phyloP scores from a whole-genome alignment of 2,888 invertebrate species.

The Schrankia costaestrigalis region DNA sequence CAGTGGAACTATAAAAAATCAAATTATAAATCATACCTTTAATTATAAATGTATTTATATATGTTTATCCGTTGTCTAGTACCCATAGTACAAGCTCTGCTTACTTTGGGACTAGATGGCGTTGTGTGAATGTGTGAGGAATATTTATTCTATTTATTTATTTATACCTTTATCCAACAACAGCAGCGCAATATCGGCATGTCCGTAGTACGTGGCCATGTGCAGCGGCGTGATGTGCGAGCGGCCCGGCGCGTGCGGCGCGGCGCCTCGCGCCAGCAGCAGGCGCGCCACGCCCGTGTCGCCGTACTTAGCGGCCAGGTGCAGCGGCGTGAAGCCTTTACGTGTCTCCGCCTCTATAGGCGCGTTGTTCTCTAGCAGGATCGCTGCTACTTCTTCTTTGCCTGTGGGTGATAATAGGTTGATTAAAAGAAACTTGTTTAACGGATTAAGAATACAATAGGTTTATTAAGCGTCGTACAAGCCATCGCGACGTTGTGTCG shows the following conservation, averaged over 20 bases:
- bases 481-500: no score
- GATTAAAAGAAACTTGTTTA: no score
- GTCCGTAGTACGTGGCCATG: constrained; percentile 98
- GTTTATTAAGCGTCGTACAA: no score
- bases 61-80: no score
- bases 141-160: neutral
- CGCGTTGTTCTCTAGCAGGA: constrained; percentile 95
- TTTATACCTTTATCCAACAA: constrained; percentile 90
- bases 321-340: constrained; percentile 97
- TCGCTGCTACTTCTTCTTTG: constrained; percentile 93
- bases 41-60: no score
- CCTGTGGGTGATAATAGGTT: no score
- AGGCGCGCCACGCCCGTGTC: constrained; percentile 93
- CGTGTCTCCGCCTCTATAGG: constrained; percentile 95
- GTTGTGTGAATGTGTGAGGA: neutral
- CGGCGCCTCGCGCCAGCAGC: constrained; percentile 92
- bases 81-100: no score
- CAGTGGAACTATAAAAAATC: no score
- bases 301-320: constrained; percentile 98
- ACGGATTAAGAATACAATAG: no score
- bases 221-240: constrained; percentile 97
- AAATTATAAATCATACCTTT: no score
- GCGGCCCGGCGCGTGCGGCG: constrained; percentile 93
- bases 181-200: constrained; percentile 93
- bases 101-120: no score